A percentile compares a stretch with the other conserved stretches of the same genome.
phyloP scores from a whole-genome alignment of 2,797 vertebrate species.

The Macrochelys suwanniensis region DNA sequence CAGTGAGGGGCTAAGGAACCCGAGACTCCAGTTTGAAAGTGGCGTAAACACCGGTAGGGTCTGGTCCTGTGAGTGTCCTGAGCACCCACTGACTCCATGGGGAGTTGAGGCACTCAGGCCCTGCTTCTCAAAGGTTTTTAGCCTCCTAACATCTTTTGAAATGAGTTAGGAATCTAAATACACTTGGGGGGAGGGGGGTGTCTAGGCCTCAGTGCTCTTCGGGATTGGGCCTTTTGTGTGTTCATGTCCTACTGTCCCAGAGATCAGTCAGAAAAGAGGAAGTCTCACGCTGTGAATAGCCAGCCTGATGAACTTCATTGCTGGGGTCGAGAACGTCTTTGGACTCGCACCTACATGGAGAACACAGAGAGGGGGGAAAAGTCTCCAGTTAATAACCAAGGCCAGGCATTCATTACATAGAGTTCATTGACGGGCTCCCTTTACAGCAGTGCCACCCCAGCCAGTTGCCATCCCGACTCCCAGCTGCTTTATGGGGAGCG shows the following conservation, averaged over 20 bases:
- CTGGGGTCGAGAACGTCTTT: conserved; percentile 84
- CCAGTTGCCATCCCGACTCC: not conserved
- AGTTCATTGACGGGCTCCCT: not conserved
- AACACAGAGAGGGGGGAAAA: not conserved
- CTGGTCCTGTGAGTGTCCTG: not conserved
- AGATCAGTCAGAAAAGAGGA: not conserved
- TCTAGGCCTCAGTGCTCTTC: too few relatives aligned
- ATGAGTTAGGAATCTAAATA: too few relatives aligned
- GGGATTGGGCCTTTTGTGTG: not conserved
- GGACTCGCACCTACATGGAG: conserved; percentile 82
- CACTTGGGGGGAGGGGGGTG: too few relatives aligned
- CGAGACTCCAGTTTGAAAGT: not conserved
- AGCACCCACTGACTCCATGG: not conserved
- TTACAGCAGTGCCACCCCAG: too few relatives aligned
- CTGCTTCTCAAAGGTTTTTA: too few relatives aligned
- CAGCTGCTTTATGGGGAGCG: not conserved
- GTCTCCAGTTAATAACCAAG: not conserved
- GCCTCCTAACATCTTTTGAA: too few relatives aligned
- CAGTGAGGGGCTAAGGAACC: not conserved
- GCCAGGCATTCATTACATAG: not conserved
- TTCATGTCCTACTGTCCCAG: not conserved
- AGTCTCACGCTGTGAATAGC: conserved; percentile 85
- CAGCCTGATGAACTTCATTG: conserved; percentile 83
- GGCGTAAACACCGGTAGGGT: not conserved
- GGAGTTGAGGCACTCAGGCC: too few relatives aligned